phyloP scores from a whole-genome alignment of 2,113 vertebrate species.

The Polypterus bichir region DNA sequence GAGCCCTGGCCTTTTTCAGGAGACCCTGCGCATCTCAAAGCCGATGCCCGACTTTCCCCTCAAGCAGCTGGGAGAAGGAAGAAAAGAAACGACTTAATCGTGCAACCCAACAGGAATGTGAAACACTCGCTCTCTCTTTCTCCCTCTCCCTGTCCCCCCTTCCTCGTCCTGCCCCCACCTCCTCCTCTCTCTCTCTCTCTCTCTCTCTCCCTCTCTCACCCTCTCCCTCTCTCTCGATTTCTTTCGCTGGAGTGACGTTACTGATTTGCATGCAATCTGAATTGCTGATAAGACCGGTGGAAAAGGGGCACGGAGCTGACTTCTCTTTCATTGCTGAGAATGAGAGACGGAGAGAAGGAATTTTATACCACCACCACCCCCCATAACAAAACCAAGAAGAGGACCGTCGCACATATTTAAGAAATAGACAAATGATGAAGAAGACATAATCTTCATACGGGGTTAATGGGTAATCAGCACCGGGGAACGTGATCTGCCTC shows the following conservation, averaged over 20 bases:
- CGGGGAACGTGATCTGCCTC: constrained; percentile 47
- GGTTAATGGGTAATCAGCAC: constrained; percentile 51
- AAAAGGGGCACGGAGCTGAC: constrained; percentile 6
- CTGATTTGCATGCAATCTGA: constrained; percentile 72
- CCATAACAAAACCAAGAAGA: constrained; percentile 50
- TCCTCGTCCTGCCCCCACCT: constrained; percentile 5
- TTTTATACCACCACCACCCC: constrained; percentile 52
- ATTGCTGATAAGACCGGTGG: constrained; percentile 62
- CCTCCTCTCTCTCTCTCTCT: constrained; percentile 14
- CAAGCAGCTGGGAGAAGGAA: constrained; percentile 10
- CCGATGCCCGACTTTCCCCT: constrained; percentile 5
- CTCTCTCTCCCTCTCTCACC: constrained; percentile 6
- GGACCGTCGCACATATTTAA: constrained; percentile 2
- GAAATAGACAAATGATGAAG: not conserved
- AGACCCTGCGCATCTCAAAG: too few relatives aligned
- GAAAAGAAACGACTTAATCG: constrained; percentile 35
- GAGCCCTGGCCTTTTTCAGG: too few relatives aligned
- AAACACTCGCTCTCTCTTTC: constrained; percentile 18
- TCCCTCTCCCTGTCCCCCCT: not conserved
- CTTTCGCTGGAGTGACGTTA: constrained; percentile 32
- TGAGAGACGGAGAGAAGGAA: constrained; percentile 21
- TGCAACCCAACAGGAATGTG: constrained; percentile 39
- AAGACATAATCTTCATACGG: constrained; percentile 15
- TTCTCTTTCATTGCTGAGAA: constrained; percentile 18
- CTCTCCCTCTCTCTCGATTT: constrained; percentile 18